Evolutionary conservation across 1,140 invertebrate genomes (phyloP).

Genomic region (Conus betulinus): DNA sequence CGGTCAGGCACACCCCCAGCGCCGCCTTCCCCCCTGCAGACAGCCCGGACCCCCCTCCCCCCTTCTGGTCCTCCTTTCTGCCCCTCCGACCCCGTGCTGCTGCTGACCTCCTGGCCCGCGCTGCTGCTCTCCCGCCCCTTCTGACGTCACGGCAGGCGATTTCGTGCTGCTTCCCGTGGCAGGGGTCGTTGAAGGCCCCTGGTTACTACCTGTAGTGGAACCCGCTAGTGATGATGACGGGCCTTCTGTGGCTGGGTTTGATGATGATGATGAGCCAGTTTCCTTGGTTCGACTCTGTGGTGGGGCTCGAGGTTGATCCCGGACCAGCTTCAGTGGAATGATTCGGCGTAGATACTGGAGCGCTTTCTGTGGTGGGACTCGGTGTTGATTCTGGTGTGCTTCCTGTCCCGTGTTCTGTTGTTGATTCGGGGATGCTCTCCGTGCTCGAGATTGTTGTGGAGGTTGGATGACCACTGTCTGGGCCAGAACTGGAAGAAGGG

Average conservation of each 20-base stretch:
- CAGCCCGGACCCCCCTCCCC: not conserved
- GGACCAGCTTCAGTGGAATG: too few relatives aligned
- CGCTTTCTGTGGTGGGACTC: not conserved
- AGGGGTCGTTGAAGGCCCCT: too few relatives aligned
- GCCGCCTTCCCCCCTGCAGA: conserved; percentile 20
- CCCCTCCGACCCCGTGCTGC: not conserved
- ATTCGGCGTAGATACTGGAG: too few relatives aligned
- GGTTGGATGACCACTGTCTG: too few relatives aligned
- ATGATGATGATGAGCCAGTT: too few relatives aligned
- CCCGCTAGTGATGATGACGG: too few relatives aligned
- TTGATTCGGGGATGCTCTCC: not conserved
- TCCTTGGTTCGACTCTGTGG: too few relatives aligned
- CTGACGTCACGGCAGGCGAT: not conserved
- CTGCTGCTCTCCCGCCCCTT: not conserved
- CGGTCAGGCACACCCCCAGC: conserved; percentile 26
- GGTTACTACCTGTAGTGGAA: too few relatives aligned
- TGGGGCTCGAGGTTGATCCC: too few relatives aligned
- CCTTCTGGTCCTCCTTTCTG: not conserved
- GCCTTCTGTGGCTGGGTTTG: too few relatives aligned
- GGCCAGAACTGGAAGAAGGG: too few relatives aligned
- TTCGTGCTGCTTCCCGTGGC: not conserved
- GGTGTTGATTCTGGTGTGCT: not conserved
- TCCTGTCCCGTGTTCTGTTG: not conserved
- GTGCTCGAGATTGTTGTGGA: not conserved
- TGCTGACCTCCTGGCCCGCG: not conserved